Evolutionary conservation across 2,113 vertebrate species (phyloP).

Genomic region (Dicrurus megarhynchus): DNA sequence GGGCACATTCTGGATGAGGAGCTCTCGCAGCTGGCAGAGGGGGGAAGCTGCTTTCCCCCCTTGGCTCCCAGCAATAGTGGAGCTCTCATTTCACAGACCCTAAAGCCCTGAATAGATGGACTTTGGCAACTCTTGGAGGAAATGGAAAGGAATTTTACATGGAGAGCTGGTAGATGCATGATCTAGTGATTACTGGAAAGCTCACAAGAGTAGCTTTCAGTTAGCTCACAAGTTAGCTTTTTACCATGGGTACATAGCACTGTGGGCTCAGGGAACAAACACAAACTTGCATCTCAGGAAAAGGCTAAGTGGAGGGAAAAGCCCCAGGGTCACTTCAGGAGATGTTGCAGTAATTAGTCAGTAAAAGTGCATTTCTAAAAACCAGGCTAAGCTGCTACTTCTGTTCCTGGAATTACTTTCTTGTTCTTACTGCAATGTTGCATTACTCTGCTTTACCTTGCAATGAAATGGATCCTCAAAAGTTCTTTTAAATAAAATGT

Average conservation of each 20-base stretch:
- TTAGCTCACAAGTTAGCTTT: too few relatives aligned
- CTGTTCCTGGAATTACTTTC: background rate
- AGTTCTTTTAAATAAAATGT: background rate
- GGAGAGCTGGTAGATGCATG: background rate
- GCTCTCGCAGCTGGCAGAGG: background rate
- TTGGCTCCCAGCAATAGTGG: accelerated
- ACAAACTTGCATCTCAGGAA: background rate
- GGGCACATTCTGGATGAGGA: background rate
- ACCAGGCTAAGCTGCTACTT: background rate
- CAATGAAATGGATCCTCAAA: background rate
- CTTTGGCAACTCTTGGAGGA: background rate
- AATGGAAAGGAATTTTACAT: background rate
- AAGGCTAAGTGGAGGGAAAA: background rate
- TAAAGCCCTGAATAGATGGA: background rate
- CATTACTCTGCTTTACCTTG: background rate
- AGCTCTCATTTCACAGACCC: background rate
- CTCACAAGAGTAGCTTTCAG: background rate
- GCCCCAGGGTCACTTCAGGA: background rate
- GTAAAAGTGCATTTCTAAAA: background rate
- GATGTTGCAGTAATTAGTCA: background rate
- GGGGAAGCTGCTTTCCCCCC: too few relatives aligned
- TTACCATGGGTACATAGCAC: background rate
- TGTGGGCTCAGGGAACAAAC: background rate
- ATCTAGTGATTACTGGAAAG: background rate
- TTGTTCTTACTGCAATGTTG: background rate